Percentiles rank a stretch among this genome's conserved stretches.
Evolutionary conservation across 2,888 invertebrate species (phyloP).

Genomic region (Oxyteleia sp.): DNA sequence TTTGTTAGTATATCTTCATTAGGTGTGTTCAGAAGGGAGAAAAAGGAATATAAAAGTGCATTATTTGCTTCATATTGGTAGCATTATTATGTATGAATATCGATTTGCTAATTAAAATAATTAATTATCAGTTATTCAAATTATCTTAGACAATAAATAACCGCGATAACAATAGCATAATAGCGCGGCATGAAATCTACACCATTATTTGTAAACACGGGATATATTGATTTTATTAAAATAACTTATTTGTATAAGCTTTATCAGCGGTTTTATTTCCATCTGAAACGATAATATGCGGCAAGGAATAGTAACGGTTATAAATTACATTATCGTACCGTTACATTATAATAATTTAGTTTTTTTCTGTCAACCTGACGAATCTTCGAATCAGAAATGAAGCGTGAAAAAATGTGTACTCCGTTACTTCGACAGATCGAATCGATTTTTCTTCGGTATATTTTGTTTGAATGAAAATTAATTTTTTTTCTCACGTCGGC

Average conservation of each 20-base stretch:
- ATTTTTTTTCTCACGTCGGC: conserved; percentile 4
- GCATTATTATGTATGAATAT: conserved; percentile 8
- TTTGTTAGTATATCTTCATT: conserved; percentile 6
- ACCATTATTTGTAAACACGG: no score
- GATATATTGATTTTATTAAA: conserved; percentile 25
- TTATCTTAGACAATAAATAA: no score
- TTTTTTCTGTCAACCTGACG: conserved; percentile 1
- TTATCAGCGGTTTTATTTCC: conserved; percentile 1
- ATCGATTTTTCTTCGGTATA: conserved; percentile 5
- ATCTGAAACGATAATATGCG: neutral
- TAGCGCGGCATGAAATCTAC: no score
- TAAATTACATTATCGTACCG: conserved; percentile 11
- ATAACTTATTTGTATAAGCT: neutral
- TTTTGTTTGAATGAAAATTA: conserved; percentile 10
- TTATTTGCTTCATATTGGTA: neutral
- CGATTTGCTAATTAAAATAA: conserved; percentile 24
- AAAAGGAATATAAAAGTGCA: neutral
- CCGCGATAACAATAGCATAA: no score
- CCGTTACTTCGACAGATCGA: conserved; percentile 1
- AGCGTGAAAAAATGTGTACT: conserved; percentile 29
- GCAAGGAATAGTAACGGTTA: neutral
- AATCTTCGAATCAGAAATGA: neutral
- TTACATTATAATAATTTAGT: conserved; percentile 35
- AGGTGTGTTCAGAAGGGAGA: no score
- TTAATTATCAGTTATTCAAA: conserved; percentile 44